These are phyloP conservation scores for Aphelocoma californica DNA, from an alignment of 2,797 vertebrate genomes.

Conservation along the genomic window DNA sequence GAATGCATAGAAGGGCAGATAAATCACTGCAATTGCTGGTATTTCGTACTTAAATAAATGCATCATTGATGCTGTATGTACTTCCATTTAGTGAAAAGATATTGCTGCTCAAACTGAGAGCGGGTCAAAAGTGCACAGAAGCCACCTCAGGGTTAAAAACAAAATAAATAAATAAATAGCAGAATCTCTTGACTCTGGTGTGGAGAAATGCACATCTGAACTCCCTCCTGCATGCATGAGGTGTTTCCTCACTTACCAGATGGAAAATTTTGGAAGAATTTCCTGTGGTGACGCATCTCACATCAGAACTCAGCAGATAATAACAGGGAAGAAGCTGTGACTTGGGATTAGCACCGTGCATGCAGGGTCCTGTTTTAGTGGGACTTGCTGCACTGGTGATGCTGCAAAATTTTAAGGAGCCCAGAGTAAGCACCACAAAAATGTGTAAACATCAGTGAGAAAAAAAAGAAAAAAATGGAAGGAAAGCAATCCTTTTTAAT, in stretches of 20 bases:
- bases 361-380: not conserved
- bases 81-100: not conserved
- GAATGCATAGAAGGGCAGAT: not conserved
- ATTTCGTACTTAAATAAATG: not conserved
- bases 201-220: conserved; percentile 8
- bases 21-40: not conserved
- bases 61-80: not conserved
- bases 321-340: not conserved
- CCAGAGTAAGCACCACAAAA: not conserved
- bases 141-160: not conserved
- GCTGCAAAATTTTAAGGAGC: not conserved
- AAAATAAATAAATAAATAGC: not conserved
- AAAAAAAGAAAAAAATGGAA: not conserved
- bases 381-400: not conserved
- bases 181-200: not conserved
- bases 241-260: conserved; percentile 3
- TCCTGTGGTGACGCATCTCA: not conserved
- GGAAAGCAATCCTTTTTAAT: not conserved
- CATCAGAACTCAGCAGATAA: not conserved
- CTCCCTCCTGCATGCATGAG: not conserved
- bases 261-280: not conserved
- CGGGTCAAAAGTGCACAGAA: conserved; percentile 31
- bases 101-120: not conserved
- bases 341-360: not conserved
- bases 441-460: not conserved